Conservation (phyloP, 2,797 vertebrate genomes). For the Poliocrania exsul region DNA sequence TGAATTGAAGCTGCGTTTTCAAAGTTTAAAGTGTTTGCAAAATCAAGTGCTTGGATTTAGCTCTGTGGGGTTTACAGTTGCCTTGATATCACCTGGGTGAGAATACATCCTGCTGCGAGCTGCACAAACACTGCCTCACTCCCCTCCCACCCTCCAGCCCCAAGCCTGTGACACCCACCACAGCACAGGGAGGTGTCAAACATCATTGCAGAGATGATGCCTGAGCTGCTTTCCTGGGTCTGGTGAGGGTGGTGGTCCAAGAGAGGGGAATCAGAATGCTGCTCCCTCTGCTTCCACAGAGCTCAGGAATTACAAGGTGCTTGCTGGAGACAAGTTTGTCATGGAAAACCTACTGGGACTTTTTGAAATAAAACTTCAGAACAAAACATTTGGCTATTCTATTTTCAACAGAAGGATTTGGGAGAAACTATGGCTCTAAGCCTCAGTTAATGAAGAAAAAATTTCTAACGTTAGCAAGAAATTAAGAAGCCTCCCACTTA, state of each 20-base stretch:
- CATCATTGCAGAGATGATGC: rapidly evolving
- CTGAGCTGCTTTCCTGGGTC: background rate
- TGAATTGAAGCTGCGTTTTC: background rate
- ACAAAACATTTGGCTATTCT: background rate
- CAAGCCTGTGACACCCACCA: background rate
- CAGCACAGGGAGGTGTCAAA: background rate
- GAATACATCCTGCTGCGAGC: background rate
- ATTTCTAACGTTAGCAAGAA: background rate
- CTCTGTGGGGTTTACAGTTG: background rate
- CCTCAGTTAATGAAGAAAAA: background rate
- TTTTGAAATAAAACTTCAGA: background rate
- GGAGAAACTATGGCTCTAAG: background rate
- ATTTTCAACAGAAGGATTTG: background rate
- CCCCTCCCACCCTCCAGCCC: background rate
- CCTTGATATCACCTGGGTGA: background rate
- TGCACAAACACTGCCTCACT: background rate
- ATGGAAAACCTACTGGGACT: background rate
- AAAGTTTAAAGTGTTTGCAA: background rate
- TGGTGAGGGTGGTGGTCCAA: background rate
- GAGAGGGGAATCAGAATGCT: background rate
- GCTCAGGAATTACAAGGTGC: rapidly evolving
- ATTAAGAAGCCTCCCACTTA: background rate
- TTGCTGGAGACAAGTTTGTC: background rate
- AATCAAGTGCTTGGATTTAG: background rate
- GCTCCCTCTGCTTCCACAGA: rapidly evolving